A percentile compares a stretch with the other conserved stretches of the same genome.
phyloP scores from a whole-genome alignment of 2,888 invertebrate species.

The Cerceris rybyensis region DNA sequence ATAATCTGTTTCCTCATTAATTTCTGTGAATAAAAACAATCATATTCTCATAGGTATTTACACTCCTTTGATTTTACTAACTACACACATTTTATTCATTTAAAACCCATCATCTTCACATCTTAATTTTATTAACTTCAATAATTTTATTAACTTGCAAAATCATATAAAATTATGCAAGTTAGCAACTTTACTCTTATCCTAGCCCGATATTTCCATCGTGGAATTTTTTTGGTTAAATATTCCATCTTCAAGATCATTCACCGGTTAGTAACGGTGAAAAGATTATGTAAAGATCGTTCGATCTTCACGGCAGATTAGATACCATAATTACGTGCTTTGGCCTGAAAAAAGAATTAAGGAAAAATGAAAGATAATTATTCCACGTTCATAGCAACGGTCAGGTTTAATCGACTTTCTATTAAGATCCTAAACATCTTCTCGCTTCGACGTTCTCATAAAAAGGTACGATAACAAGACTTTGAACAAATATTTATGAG shows the following conservation, averaged over 20 bases:
- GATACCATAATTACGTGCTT: slow-evolving; percentile 6
- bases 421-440: neutral
- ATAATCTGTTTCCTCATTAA: too few species aligned
- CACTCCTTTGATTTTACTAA: too few species aligned
- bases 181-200: too few species aligned
- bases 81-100: too few species aligned
- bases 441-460: neutral
- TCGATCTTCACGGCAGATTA: slow-evolving; percentile 16
- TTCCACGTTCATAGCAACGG: neutral
- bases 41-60: too few species aligned
- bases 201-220: neutral
- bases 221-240: neutral
- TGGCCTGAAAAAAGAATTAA: slow-evolving; percentile 2
- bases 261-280: neutral
- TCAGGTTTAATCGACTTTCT: slow-evolving; percentile 7
- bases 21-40: too few species aligned
- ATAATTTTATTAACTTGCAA: too few species aligned
- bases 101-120: too few species aligned
- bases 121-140: too few species aligned
- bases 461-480: neutral
- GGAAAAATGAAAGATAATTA: slow-evolving; percentile 13
- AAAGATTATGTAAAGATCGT: neutral
- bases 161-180: too few species aligned
- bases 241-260: neutral
- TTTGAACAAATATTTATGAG: slow-evolving; percentile 7